Conservation (phyloP, 2,888 invertebrate genomes). For the Caenorhabditis doughertyi region DNA sequence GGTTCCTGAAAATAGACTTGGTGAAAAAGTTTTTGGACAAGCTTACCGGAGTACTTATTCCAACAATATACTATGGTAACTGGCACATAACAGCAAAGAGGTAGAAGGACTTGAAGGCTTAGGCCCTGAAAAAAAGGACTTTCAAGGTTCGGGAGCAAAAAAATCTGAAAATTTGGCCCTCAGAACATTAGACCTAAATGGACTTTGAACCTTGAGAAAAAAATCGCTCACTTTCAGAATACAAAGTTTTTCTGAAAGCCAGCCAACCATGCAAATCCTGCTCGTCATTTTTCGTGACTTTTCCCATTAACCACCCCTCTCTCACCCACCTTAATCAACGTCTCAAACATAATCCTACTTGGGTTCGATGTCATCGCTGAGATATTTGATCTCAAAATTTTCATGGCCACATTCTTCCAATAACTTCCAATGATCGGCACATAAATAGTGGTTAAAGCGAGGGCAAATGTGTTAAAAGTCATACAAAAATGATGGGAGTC, state of each 20-base stretch:
- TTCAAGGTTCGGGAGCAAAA: too few species aligned
- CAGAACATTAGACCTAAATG: not conserved
- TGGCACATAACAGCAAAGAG: constrained; percentile 44
- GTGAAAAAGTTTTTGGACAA: not conserved
- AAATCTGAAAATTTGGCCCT: too few species aligned
- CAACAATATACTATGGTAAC: constrained; percentile 22
- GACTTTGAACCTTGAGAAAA: too few species aligned
- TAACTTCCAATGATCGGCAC: constrained; percentile 23
- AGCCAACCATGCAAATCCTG: not conserved
- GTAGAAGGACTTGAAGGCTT: constrained; percentile 41
- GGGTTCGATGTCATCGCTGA: constrained; percentile 8
- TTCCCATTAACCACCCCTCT: too few species aligned
- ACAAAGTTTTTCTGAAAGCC: too few species aligned
- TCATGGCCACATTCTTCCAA: constrained; percentile 17
- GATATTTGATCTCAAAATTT: constrained; percentile 16
- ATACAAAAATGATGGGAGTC: constrained; percentile 41
- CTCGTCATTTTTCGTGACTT: not conserved
- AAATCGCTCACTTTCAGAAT: too few species aligned
- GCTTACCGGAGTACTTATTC: constrained; percentile 39
- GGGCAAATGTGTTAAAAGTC: constrained; percentile 14
- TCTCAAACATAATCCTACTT: not conserved
- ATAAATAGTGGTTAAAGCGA: constrained; percentile 21
- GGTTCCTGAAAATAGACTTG: constrained; percentile 8
- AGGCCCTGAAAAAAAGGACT: constrained; percentile 26
- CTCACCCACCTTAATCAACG: constrained; percentile 28